A percentile compares a stretch with the other conserved stretches of the same genome.
These are phyloP conservation scores for Nasonia giraulti DNA, from an alignment of 1,140 invertebrate species.

Conservation along the genomic window DNA sequence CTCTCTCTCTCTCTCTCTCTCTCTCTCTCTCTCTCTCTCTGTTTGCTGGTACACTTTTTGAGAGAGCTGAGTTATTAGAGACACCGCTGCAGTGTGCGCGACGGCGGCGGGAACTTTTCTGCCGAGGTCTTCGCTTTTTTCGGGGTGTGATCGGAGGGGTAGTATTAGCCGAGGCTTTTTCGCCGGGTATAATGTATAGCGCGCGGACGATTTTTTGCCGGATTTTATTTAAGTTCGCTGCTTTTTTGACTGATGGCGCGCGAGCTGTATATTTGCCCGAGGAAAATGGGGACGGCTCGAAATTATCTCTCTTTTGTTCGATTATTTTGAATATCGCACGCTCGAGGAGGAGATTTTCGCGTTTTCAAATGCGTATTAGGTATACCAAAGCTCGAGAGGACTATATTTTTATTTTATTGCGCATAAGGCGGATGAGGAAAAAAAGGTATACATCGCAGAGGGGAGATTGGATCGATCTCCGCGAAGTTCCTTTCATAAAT, in stretches of 20 bases:
- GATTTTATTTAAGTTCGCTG: not conserved
- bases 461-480: not conserved
- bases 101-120: not conserved
- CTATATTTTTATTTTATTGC: too few relatives aligned
- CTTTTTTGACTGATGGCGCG: not conserved
- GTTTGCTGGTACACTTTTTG: slow-evolving; percentile 23
- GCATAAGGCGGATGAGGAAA: too few relatives aligned
- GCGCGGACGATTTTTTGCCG: not conserved
- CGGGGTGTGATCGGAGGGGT: not conserved
- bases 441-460: too few relatives aligned
- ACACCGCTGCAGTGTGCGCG: not conserved
- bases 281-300: not conserved
- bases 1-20: not conserved
- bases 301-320: too few relatives aligned
- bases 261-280: not conserved
- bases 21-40: not conserved
- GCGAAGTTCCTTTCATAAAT: not conserved
- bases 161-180: not conserved
- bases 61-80: slow-evolving; percentile 30
- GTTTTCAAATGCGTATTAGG: too few relatives aligned
- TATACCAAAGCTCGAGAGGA: too few relatives aligned
- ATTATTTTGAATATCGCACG: too few relatives aligned
- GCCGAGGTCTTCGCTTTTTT: slow-evolving; percentile 5
- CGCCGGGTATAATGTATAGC: not conserved
- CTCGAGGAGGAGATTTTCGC: too few relatives aligned